Percentiles rank a stretch among this genome's conserved stretches.
Evolutionary conservation across 2,797 vertebrate genomes (phyloP).

Genomic region (Amniataba percoides): DNA sequence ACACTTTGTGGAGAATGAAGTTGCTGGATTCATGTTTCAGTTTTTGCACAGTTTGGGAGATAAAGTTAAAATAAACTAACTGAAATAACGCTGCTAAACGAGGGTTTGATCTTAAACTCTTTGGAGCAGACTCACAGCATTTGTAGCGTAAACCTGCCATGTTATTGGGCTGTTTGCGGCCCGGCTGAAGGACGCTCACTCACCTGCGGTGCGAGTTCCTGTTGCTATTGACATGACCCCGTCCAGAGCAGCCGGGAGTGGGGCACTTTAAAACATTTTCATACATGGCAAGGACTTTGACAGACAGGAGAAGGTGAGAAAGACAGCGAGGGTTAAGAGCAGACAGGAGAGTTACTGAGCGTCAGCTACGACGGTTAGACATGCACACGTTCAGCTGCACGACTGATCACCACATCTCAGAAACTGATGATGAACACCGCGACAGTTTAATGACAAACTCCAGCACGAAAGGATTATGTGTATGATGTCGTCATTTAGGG

Average conservation of each 20-base stretch:
- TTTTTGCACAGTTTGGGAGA: neutral
- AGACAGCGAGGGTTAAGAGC: slow-evolving; percentile 87
- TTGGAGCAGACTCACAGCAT: neutral
- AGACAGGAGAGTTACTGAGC: slow-evolving; percentile 66
- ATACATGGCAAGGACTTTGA: slow-evolving; percentile 99
- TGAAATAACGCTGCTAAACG: neutral
- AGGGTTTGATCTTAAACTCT: neutral
- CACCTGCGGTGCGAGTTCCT: slow-evolving; percentile 99
- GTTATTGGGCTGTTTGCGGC: slow-evolving; percentile 30
- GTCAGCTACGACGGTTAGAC: slow-evolving; percentile 54
- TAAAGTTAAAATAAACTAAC: neutral
- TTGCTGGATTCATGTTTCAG: neutral
- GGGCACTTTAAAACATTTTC: slow-evolving; percentile 99
- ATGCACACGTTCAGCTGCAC: slow-evolving; percentile 55
- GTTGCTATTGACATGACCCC: slow-evolving; percentile 99
- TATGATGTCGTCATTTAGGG: too few relatives aligned
- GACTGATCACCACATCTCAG: neutral
- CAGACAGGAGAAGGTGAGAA: slow-evolving; percentile 91
- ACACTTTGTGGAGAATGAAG: neutral
- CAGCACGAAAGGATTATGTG: slow-evolving; percentile 8
- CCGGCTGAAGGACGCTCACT: slow-evolving; percentile 76
- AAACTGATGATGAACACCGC: neutral
- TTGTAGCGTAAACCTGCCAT: slow-evolving; percentile 2
- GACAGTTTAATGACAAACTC: slow-evolving; percentile 6
- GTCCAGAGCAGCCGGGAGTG: slow-evolving; percentile 99